Conservation (phyloP, 2,113 vertebrate species). For the Pantherophis guttatus region DNA sequence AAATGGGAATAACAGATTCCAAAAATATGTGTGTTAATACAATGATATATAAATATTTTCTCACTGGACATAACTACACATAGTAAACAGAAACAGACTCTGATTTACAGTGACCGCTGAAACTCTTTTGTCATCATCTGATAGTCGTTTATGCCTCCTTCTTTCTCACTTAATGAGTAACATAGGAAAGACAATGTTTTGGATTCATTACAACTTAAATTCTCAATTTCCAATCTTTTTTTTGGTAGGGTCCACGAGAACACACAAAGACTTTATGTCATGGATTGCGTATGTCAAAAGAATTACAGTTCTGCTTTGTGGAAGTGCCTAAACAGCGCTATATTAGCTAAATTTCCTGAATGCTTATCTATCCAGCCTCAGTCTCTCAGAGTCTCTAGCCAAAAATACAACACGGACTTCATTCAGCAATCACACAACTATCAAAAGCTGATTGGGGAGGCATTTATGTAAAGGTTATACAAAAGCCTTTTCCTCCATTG, state of each 20-base stretch:
- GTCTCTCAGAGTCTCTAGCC: background rate
- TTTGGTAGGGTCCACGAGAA: background rate
- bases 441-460: background rate
- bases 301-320: background rate
- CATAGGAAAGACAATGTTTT: background rate
- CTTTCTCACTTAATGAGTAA: background rate
- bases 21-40: conserved; percentile 28
- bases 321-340: background rate
- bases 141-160: background rate
- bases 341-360: background rate
- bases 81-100: background rate
- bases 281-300: background rate
- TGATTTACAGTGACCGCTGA: background rate
- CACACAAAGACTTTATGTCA: background rate
- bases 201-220: background rate
- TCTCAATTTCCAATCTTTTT: background rate
- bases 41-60: conserved; percentile 34
- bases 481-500: background rate
- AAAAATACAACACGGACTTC: background rate
- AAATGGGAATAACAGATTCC: conserved; percentile 44
- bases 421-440: background rate
- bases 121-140: background rate
- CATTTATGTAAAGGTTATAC: background rate
- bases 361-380: background rate
- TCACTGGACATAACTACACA: background rate